Conservation (phyloP, 2,888 invertebrate genomes). For the Dicyrtoma fusca region DNA sequence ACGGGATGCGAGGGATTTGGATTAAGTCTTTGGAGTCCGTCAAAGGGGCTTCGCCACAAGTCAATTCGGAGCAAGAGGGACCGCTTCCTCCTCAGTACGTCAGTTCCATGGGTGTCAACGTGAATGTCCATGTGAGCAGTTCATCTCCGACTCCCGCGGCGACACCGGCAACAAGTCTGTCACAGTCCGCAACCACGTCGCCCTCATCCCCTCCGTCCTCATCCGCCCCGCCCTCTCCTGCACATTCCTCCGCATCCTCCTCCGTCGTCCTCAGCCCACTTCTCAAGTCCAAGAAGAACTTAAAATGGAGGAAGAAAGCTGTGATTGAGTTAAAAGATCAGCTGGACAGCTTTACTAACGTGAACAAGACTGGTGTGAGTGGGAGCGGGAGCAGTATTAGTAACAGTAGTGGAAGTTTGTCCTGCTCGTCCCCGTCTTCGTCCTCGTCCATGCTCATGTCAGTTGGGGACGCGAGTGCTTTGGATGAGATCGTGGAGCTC, state of each 20-base stretch:
- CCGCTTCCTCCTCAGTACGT: too few species aligned
- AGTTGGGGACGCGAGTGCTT: slow-evolving; percentile 13
- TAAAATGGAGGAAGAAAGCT: slow-evolving; percentile 55
- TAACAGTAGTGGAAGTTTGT: too few species aligned
- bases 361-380: background rate
- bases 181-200: slow-evolving; percentile 77
- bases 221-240: too few species aligned
- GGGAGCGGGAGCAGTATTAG: background rate
- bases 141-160: background rate
- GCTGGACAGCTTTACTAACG: slow-evolving; percentile 25
- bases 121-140: slow-evolving; percentile 67
- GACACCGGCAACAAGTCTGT: slow-evolving; percentile 37
- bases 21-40: slow-evolving; percentile 69
- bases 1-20: slow-evolving; percentile 89
- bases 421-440: background rate
- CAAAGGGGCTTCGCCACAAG: slow-evolving; percentile 40
- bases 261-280: slow-evolving; percentile 48
- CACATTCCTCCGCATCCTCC: too few species aligned
- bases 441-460: slow-evolving; percentile 4
- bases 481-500: slow-evolving; percentile 34
- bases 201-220: slow-evolving; percentile 74
- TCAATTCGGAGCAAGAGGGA: slow-evolving; percentile 32
- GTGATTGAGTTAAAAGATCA: slow-evolving; percentile 40
- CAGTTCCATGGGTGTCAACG: slow-evolving; percentile 69
- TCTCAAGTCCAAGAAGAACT: slow-evolving; percentile 52